Base-by-base conservation (phyloP, 2,797 vertebrate species). In the Neosilurus mollespiculum region DNA sequence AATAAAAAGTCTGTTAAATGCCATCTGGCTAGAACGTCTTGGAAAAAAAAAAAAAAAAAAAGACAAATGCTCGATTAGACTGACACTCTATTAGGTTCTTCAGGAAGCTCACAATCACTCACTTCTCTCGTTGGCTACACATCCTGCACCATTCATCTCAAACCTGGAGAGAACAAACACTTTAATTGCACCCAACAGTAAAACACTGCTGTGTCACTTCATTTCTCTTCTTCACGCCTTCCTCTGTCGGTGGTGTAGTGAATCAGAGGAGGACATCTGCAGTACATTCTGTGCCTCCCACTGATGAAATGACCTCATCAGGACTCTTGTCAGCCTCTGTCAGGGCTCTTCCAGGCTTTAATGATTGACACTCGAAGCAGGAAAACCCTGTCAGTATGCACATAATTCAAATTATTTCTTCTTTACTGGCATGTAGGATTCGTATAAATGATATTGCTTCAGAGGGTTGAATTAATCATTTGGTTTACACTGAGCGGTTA, bases 91-190 rank as follows among this genome's bases (percentile, higher is more conserved):
- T 73, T 73, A 61, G 67, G 59, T 15, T 65, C 76, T 84, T 56
- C 22, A 56, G 76, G 76, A 79, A 62, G 67, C 77, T 54, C 14
- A 11, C 53, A 76, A 81, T 84, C 79, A 51, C 24, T 81, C 78
- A 49, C 53, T 56, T 15, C 37, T 76, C 54, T 67, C 64, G 53
- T 67, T 76, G 71, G 62, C 34, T 37, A 53, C 34, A 8, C 30
- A 66, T 49, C 61, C 37, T 67, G 53, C 53, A 9, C 37, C 54
- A 69, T 81, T 77, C 18, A 16, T 80, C 61, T 80, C 53, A 59
- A 54, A 59, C 69, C 26, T 16, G 11, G 59, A 59, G 22, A 73
- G n/a, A 18, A 73, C 69, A 61, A 77, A 43, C 75, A n/a, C 7
- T 77, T 80, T 72, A 56, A 84, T 30, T 56, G 78, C 30, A 65